Percentiles rank a stretch among this genome's conserved stretches.
phyloP scores from a whole-genome alignment of 2,113 vertebrate genomes.

The Phrynosoma platyrhinos region DNA sequence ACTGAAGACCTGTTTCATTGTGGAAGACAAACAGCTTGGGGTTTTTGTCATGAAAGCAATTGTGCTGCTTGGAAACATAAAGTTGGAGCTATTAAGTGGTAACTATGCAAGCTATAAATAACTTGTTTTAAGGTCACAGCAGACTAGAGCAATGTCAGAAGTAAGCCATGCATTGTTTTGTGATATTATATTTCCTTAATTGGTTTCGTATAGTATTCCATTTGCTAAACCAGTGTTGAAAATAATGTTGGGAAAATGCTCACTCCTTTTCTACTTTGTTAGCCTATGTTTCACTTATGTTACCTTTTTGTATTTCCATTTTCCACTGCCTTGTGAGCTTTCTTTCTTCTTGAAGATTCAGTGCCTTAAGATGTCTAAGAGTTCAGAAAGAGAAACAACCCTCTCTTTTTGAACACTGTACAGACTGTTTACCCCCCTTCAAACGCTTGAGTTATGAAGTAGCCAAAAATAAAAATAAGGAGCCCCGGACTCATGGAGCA shows the following conservation, averaged over 20 bases:
- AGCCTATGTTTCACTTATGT: background rate
- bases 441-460: background rate
- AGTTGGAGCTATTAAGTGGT: conserved; percentile 21
- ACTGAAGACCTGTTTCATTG: background rate
- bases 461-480: background rate
- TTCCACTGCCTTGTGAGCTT: background rate
- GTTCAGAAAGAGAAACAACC: background rate
- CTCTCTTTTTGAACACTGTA: background rate
- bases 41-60: background rate
- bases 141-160: background rate
- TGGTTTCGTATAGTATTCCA: background rate
- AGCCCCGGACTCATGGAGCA: background rate
- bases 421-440: background rate
- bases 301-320: background rate
- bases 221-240: background rate
- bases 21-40: background rate
- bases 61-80: conserved; percentile 15
- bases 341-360: background rate
- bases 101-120: conserved; percentile 12
- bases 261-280: background rate
- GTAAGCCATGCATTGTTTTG: background rate
- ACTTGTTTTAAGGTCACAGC: conserved; percentile 12
- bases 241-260: background rate
- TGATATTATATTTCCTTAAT: background rate
- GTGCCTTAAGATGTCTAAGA: background rate